Conservation (phyloP, 2,113 vertebrate genomes). For the Barnardius zonarius region DNA sequence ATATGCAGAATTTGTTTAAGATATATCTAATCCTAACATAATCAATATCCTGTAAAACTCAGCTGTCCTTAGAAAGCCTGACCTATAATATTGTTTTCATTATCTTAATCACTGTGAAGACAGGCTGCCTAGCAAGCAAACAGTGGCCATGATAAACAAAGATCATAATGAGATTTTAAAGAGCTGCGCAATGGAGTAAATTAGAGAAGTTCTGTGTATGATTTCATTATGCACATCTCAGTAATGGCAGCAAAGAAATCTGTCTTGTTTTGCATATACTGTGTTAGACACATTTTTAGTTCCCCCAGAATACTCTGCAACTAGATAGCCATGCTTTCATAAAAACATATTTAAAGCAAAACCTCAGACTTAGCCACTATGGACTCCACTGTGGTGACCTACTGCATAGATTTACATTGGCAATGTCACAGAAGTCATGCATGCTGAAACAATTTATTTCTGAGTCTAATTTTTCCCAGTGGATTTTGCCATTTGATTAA, state of each 20-base stretch:
- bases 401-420: constrained; percentile 63
- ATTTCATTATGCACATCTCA: background rate
- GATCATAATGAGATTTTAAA: background rate
- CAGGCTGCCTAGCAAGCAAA: background rate
- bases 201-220: background rate
- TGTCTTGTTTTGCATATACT: background rate
- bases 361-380: constrained; percentile 19
- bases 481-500: constrained; percentile 60
- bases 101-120: background rate
- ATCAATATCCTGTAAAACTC: background rate
- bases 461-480: constrained; percentile 12
- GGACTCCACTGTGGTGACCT: constrained; percentile 41
- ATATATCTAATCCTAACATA: background rate
- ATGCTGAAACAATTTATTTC: constrained; percentile 64
- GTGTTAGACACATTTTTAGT: background rate
- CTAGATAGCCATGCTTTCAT: background rate
- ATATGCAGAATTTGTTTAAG: background rate
- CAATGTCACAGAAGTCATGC: constrained; percentile 36
- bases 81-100: background rate
- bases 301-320: background rate
- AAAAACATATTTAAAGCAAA: background rate
- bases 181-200: background rate
- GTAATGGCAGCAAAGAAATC: background rate
- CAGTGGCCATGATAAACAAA: background rate
- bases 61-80: background rate